Evolutionary conservation across 2,113 vertebrate species (phyloP), one percentile per base, ranked within the genome.

Genomic region (Meriones unguiculatus): DNA sequence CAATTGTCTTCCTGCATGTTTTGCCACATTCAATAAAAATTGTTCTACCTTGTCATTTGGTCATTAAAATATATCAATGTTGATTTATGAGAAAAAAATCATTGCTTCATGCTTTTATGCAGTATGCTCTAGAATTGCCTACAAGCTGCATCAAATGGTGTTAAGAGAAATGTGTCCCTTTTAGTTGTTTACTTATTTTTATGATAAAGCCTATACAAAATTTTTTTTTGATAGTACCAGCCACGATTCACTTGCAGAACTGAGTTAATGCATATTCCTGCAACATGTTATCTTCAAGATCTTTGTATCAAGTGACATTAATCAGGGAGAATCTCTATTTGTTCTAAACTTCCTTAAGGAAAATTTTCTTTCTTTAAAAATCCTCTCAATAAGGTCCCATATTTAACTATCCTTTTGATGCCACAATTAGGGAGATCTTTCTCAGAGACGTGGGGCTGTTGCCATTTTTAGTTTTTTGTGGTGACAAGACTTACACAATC

Each of bases 321-420:
- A 88, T 81, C 50, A 78, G 50, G 64, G 7, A 73, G 11, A 54
- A 93, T 82, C 35, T 93, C 4, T 64, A 62, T 78, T 82, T 67
- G 32, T 82, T 91, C 11, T 89, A 96, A 95, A 70, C 18, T 1
- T 86, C 30, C 38, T 57, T 86, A 86, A 88, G 78, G 22, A 90
- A 87, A 24, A 8, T 69, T 35, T 15, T 82, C 69, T 76, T 89
- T 59, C 3, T 24, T 50, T 64, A 38, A 57, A 2, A 50, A 20
- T 50, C 25, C 1, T 91, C 15, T 2, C 69, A 86, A 38, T 22
- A 87, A 91, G 10, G 7, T 59, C 59, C 91, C 32, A 85, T 17
- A 69, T 62, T 93, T 84, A 76, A 30, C 2, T 7, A 72, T 87
- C 30, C 46, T 89, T 82, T 77, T 17, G 9, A 96, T 5, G 78